phyloP scores from a whole-genome alignment of 1,140 invertebrate genomes.

The Babylonia areolata region DNA sequence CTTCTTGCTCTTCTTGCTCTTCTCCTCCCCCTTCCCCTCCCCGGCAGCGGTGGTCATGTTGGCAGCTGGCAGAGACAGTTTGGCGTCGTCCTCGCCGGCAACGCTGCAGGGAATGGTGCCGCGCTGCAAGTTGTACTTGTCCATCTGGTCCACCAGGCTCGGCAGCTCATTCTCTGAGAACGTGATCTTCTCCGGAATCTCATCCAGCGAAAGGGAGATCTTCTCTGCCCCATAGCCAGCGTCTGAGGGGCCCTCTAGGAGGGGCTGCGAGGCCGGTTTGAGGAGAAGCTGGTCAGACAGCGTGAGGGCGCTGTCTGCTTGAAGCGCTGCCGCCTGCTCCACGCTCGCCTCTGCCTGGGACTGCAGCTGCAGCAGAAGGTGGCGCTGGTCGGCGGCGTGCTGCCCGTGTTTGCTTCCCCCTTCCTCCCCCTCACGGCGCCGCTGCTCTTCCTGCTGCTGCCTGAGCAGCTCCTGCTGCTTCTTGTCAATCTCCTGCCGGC shows the following conservation, averaged over 20 bases:
- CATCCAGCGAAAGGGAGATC: background rate
- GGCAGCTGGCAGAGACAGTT: too few relatives aligned
- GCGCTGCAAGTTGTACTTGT: constrained; percentile 46
- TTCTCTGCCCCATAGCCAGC: background rate
- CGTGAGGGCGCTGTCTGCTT: background rate
- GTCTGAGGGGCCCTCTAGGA: background rate
- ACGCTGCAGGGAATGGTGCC: constrained; percentile 33
- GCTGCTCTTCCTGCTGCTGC: constrained; percentile 30
- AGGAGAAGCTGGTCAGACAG: constrained; percentile 31
- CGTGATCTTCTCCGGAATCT: constrained; percentile 66
- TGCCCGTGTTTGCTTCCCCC: background rate
- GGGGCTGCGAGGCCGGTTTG: constrained; percentile 12
- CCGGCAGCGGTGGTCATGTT: background rate
- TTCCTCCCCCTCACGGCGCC: background rate
- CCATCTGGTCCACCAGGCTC: constrained; percentile 70
- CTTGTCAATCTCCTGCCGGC: constrained; percentile 34
- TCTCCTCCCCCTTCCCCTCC: constrained; percentile 32
- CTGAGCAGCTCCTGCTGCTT: constrained; percentile 32
- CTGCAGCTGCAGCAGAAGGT: constrained; percentile 14
- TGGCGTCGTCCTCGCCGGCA: background rate
- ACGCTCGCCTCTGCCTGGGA: background rate
- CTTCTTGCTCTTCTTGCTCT: constrained; percentile 19
- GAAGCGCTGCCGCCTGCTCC: background rate
- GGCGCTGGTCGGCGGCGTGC: constrained; percentile 1
- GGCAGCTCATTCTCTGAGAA: constrained; percentile 67